Evolutionary conservation across 2,888 invertebrate species (phyloP).

Genomic region (Scaptomyza polygonia): DNA sequence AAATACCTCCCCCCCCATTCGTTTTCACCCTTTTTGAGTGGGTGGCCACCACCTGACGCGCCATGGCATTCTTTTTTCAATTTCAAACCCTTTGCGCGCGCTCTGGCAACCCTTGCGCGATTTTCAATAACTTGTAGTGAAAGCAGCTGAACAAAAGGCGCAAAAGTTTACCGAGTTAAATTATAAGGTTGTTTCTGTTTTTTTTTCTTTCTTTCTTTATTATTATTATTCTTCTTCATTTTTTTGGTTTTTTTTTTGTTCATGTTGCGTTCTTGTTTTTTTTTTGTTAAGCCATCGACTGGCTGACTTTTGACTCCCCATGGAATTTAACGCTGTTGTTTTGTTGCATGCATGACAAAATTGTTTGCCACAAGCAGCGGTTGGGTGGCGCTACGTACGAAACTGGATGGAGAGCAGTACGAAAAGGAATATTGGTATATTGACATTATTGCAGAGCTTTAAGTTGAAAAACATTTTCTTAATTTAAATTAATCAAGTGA

Average conservation of each 20-base stretch:
- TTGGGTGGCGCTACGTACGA: neutral
- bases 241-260: constrained; percentile 10
- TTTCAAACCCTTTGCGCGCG: constrained; percentile 69
- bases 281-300: constrained; percentile 34
- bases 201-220: no score
- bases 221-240: constrained; percentile 26
- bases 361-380: constrained; percentile 22
- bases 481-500: neutral
- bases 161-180: constrained; percentile 76
- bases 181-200: constrained; percentile 72
- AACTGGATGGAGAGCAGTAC: constrained; percentile 4
- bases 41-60: constrained; percentile 65
- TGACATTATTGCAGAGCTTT: constrained; percentile 43
- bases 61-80: constrained; percentile 73
- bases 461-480: constrained; percentile 13
- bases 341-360: constrained; percentile 69
- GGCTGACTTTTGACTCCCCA: constrained; percentile 66
- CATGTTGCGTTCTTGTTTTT: constrained; percentile 12
- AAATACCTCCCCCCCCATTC: neutral
- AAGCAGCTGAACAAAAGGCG: constrained; percentile 72
- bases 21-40: constrained; percentile 35
- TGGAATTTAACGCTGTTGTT: constrained; percentile 61
- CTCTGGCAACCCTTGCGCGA: constrained; percentile 69
- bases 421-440: constrained; percentile 52
- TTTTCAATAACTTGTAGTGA: constrained; percentile 76